Evolutionary conservation across 2,888 invertebrate species (phyloP).

Genomic region (Xestia sexstrigata): DNA sequence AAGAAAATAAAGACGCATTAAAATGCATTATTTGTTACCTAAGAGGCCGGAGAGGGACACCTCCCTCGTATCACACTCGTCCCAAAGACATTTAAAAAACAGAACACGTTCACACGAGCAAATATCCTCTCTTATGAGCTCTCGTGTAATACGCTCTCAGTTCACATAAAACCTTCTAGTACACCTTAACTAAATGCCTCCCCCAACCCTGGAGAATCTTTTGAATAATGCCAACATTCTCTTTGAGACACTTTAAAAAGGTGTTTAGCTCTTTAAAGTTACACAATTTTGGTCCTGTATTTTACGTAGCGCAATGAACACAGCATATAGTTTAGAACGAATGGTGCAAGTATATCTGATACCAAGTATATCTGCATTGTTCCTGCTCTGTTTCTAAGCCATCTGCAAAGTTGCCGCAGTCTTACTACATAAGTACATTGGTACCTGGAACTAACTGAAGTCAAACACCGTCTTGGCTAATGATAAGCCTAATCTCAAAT

Average conservation of each 20-base stretch:
- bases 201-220: conserved; percentile 61
- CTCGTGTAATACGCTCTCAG: conserved; percentile 25
- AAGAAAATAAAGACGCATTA: conserved; percentile 20
- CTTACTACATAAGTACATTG: conserved; percentile 1
- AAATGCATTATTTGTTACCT: conserved; percentile 7
- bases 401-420: conserved; percentile 48
- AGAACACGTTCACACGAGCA: conserved; percentile 34
- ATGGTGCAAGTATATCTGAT: neutral
- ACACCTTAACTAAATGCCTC: conserved; percentile 60
- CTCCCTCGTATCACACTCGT: no score
- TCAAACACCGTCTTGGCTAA: conserved; percentile 12
- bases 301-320: neutral
- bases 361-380: conserved; percentile 1
- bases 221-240: conserved; percentile 61
- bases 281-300: conserved; percentile 11
- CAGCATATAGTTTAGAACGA: neutral
- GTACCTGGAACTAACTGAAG: conserved; percentile 17
- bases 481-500: conserved; percentile 33
- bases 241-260: conserved; percentile 46
- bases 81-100: conserved; percentile 36
- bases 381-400: neutral
- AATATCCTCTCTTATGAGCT: conserved; percentile 37
- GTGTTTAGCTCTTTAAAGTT: conserved; percentile 32
- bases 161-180: conserved; percentile 60
- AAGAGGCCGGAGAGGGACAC: neutral